Base-by-base conservation (phyloP, 2,113 vertebrate genomes). In the Spermophilus dauricus region DNA sequence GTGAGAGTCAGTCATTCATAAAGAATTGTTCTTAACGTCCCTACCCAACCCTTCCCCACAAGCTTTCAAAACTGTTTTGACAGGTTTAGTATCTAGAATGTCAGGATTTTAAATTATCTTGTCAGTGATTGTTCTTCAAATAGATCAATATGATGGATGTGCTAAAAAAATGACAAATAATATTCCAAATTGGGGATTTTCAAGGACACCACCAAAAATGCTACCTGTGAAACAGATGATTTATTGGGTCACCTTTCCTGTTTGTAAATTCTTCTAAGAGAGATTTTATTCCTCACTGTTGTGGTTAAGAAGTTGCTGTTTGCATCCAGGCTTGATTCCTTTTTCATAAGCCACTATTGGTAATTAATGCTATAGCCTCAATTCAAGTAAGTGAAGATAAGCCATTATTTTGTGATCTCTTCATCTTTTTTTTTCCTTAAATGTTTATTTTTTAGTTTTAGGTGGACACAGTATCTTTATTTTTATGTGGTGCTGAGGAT, bases 31-130 rank as follows among this genome's bases (percentile, higher is more conserved):
- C 32, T 96, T 96, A 85, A 53, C 32, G 51, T 69, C 28, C 13
- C 17, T 85, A 0, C 76, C 18, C 58, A 61, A 2, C 22, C 58
- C 67, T n/a, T 69, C 30, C 65, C 32, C 26, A 24, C 20, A 85
- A 42, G 61, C 61, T 95, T 91, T 97, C 75, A 63, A 69, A 92
- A 70, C 37, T 61, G 1, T 94, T 95, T 86, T 97, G 86, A 97
- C 39, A 89, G 72, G 22, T 80, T 76, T 83, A 48, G 84, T 92
- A 86, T 80, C 48, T 92, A 95, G 63, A 94, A 69, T 86, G 83
- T 89, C 81, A 95, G 83, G 61, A 95, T 95, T 96, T 95, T 69
- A 91, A 97, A 89, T 96, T 82, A 94, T 77, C 30, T 86, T 90
- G 85, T 90, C 39, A 93, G 96, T 87, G 48, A 92, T 87, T 92